Evolutionary conservation across 2,113 vertebrate species (phyloP).

Genomic region (Platichthys stellatus): DNA sequence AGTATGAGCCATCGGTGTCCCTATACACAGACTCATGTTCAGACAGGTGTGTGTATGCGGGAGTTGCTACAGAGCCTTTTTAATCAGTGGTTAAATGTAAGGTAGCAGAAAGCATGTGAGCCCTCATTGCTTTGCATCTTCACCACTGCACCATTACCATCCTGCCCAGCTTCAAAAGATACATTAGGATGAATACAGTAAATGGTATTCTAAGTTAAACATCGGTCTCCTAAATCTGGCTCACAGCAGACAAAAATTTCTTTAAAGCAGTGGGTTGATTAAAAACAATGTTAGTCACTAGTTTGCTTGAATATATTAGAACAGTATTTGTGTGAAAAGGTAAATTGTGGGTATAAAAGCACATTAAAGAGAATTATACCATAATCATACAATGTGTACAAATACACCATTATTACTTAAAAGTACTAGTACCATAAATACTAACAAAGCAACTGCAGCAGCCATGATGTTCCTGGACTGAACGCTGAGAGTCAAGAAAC

Average conservation of each 20-base stretch:
- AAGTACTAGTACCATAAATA: no score
- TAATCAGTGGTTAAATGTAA: slow-evolving; percentile 22
- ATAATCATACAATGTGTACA: neutral
- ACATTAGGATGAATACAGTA: neutral
- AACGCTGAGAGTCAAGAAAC: neutral
- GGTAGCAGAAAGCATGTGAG: neutral
- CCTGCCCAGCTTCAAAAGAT: neutral
- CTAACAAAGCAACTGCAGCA: no score
- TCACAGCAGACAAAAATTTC: neutral
- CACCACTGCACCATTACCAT: neutral
- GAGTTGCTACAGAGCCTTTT: slow-evolving; percentile 1
- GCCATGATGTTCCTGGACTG: neutral
- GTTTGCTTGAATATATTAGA: neutral
- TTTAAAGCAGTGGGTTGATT: neutral
- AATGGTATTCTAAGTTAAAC: neutral
- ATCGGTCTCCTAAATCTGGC: neutral
- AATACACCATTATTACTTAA: neutral
- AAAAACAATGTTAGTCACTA: neutral
- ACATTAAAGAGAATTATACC: neutral
- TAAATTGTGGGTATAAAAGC: no score
- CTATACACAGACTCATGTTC: neutral
- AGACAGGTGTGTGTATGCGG: slow-evolving; percentile 24
- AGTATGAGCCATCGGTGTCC: neutral
- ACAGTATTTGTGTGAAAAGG: neutral
- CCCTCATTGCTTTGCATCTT: slow-evolving; percentile 1